A percentile compares a stretch with the other conserved stretches of the same genome.
phyloP scores from a whole-genome alignment of 2,113 vertebrate species.

The Salvelinus namaycush region DNA sequence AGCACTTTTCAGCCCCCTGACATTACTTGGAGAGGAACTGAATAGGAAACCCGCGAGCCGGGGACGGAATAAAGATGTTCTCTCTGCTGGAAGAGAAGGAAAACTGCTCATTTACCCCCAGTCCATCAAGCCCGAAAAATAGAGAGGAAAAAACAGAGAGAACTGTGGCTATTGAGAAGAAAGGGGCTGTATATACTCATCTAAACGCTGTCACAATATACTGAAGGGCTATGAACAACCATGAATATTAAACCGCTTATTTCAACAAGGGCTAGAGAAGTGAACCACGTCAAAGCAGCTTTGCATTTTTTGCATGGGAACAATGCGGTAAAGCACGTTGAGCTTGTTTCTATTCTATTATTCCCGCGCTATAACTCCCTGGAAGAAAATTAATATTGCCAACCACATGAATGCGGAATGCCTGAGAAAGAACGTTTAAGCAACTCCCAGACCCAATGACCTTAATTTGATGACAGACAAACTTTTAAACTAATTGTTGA shows the following conservation, averaged over 20 bases:
- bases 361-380: slow-evolving; percentile 65
- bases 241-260: slow-evolving; percentile 95
- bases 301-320: slow-evolving; percentile 70
- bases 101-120: slow-evolving; percentile 86
- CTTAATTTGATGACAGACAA: slow-evolving; percentile 37
- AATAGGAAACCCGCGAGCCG: slow-evolving; percentile 82
- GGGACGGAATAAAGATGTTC: slow-evolving; percentile 96
- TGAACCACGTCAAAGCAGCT: slow-evolving; percentile 77
- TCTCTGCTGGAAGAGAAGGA: slow-evolving; percentile 80
- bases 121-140: slow-evolving; percentile 89
- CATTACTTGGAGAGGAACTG: slow-evolving; percentile 83
- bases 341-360: slow-evolving; percentile 68
- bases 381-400: slow-evolving; percentile 59
- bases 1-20: slow-evolving; percentile 86
- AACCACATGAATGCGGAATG: slow-evolving; percentile 65
- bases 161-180: slow-evolving; percentile 82
- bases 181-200: slow-evolving; percentile 81
- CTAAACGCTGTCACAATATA: slow-evolving; percentile 90
- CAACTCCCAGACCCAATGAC: slow-evolving; percentile 65
- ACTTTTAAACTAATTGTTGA: slow-evolving; percentile 10
- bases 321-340: slow-evolving; percentile 59
- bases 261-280: slow-evolving; percentile 74
- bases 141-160: slow-evolving; percentile 79
- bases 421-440: slow-evolving; percentile 58
- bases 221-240: slow-evolving; percentile 87